phyloP scores from a whole-genome alignment of 2,113 vertebrate species.

The Petroica traversi region DNA sequence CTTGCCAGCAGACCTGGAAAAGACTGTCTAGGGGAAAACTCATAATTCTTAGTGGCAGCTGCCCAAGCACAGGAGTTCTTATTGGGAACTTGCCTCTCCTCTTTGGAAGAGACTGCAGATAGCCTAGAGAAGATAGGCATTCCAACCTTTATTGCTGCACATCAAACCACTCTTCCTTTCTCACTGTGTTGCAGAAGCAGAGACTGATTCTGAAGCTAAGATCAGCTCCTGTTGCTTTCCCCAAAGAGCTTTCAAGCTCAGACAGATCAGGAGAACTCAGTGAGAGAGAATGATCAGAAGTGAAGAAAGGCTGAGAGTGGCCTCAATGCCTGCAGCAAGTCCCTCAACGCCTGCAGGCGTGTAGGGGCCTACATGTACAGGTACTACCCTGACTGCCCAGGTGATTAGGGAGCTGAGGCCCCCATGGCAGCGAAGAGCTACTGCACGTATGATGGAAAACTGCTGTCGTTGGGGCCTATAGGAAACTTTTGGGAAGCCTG shows the following conservation, averaged over 20 bases:
- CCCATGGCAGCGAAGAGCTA: not conserved
- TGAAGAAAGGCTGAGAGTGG: not conserved
- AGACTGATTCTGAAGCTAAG: not conserved
- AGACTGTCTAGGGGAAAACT: not conserved
- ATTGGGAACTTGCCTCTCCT: not conserved
- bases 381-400: not conserved
- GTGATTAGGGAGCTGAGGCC: not conserved
- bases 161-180: not conserved
- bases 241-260: not conserved
- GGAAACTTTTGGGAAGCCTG: conserved; percentile 19
- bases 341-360: too few relatives aligned
- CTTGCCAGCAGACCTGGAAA: not conserved
- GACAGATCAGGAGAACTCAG: not conserved
- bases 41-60: not conserved
- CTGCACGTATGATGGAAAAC: not conserved
- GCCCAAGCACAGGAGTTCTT: not conserved
- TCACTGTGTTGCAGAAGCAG: not conserved
- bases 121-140: not conserved
- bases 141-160: not conserved
- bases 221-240: not conserved
- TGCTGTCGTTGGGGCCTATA: conserved; percentile 26
- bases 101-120: not conserved
- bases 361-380: too few relatives aligned
- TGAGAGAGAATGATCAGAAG: not conserved
- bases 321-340: not conserved